Percentiles rank a stretch among this genome's conserved stretches.
Conservation (phyloP, 1,140 invertebrate genomes). For the Cotesia glomerata region DNA sequence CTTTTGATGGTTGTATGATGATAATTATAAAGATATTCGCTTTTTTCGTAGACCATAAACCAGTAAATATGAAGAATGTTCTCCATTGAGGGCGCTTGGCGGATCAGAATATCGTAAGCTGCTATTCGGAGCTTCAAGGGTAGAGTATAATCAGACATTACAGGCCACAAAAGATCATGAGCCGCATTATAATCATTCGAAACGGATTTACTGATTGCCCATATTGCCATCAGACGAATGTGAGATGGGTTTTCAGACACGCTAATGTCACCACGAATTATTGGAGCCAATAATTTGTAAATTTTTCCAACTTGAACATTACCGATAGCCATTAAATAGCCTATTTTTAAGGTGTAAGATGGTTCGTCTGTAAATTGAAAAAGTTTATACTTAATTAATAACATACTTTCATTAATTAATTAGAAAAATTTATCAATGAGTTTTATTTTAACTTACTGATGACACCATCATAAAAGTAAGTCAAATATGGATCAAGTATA, state of each 20-base stretch:
- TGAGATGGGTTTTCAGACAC: constrained; percentile 39
- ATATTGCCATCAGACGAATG: constrained; percentile 52
- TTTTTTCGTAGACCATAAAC: constrained; percentile 54
- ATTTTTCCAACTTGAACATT: constrained; percentile 44
- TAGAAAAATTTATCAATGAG: neutral
- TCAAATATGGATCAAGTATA: constrained; percentile 35
- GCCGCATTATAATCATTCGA: constrained; percentile 37
- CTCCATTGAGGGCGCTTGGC: constrained; percentile 45
- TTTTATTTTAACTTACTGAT: constrained; percentile 37
- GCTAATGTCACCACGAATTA: constrained; percentile 38
- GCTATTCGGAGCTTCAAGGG: constrained; percentile 48
- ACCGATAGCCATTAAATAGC: constrained; percentile 48
- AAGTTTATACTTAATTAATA: neutral
- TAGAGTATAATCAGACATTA: constrained; percentile 48
- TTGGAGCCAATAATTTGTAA: constrained; percentile 40
- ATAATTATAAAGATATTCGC: constrained; percentile 58
- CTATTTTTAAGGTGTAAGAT: constrained; percentile 42
- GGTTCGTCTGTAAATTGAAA: constrained; percentile 38
- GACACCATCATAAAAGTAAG: constrained; percentile 42
- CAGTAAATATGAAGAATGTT: constrained; percentile 55
- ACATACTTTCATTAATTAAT: neutral
- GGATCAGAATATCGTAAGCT: constrained; percentile 56
- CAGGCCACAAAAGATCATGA: constrained; percentile 56
- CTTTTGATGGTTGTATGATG: constrained; percentile 56
- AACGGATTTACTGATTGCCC: constrained; percentile 40